Evolutionary conservation across 2,888 invertebrate genomes (phyloP), one percentile per base, ranked within the genome.

Genomic region (Hylaea fasciaria): DNA sequence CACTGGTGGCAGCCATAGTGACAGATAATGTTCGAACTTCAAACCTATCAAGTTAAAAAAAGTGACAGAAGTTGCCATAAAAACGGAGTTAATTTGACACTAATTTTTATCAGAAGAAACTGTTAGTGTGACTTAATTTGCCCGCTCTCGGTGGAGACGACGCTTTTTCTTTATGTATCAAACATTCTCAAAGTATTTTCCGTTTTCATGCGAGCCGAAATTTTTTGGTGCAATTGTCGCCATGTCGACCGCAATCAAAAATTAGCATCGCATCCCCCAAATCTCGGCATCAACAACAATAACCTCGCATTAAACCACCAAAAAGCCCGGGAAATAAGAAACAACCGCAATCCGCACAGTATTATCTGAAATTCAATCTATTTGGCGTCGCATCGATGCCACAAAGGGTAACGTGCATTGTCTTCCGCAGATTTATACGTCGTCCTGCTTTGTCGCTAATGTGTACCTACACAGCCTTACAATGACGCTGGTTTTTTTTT

Each of bases 321-420:
- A 76, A 57, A 66, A 64, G 37, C 63, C 64, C 67, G 64, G 69
- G 72, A 73, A 88, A 87, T 84, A 87, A 86, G 57, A 63, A 87
- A 89, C 87, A 82, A 83, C 11, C 76, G 70, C 70, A 73, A 80
- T 80, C 84, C 81, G 81, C 82, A 81, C 78, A 79, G 85, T 83
- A 87, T 89, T 90, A 91, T 90, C 89, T 86, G 82, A 83, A 85
- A 87, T 89, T 87, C 89, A 87, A 90, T 89, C 88, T 90, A 87
- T 88, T 88, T 86, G 85, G 86, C 82, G 82, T 85, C 85, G 86
- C 83, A 86, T 88, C 88, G 86, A 85, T 82, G 83, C 78, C 79
- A 86, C 89, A 88, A 87, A 86, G 86, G 87, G 85, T 86, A 86
- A 86, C 86, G 76, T 71, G 85, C 78, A 87, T 91, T 91, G 91